phyloP scores from a whole-genome alignment of 2,113 vertebrate species.

The Variabilichromis moorii region DNA sequence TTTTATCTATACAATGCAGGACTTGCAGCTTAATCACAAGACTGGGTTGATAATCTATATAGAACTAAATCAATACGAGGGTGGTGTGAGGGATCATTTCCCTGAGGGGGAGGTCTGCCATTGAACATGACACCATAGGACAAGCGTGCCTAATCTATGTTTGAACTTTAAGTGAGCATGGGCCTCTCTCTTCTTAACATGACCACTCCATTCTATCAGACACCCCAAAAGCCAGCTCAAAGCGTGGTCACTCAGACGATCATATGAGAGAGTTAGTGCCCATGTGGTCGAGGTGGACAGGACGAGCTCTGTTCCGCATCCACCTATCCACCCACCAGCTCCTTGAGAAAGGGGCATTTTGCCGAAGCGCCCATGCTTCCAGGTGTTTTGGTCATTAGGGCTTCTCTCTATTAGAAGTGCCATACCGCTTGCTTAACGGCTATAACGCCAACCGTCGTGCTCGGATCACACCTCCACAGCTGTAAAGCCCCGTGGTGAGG shows the following conservation, averaged over 20 bases:
- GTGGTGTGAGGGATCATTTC: slow-evolving; percentile 51
- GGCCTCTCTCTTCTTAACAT: slow-evolving; percentile 48
- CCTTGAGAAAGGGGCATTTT: slow-evolving; percentile 30
- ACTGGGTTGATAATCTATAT: slow-evolving; percentile 51
- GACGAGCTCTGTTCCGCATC: not conserved
- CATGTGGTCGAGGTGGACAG: not conserved
- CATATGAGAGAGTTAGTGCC: not conserved
- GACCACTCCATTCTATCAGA: slow-evolving; percentile 27
- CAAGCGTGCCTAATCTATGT: slow-evolving; percentile 64
- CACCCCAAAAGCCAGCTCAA: not conserved
- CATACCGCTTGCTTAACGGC: slow-evolving; percentile 60
- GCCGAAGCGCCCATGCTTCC: slow-evolving; percentile 28
- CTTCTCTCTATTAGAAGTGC: slow-evolving; percentile 50
- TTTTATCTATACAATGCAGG: not conserved
- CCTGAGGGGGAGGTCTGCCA: slow-evolving; percentile 27
- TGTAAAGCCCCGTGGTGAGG: slow-evolving; percentile 55
- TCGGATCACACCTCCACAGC: slow-evolving; percentile 72
- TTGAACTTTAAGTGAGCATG: slow-evolving; percentile 63
- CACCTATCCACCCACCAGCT: not conserved
- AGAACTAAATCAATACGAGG: slow-evolving; percentile 54
- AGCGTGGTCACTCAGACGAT: slow-evolving; percentile 12
- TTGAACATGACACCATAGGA: slow-evolving; percentile 65
- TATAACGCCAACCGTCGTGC: slow-evolving; percentile 60
- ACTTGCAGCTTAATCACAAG: slow-evolving; percentile 13
- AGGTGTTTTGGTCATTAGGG: slow-evolving; percentile 76